A percentile compares a stretch with the other conserved stretches of the same genome.
Conservation (phyloP, 2,888 invertebrate genomes). For the Trimorus sp. region DNA sequence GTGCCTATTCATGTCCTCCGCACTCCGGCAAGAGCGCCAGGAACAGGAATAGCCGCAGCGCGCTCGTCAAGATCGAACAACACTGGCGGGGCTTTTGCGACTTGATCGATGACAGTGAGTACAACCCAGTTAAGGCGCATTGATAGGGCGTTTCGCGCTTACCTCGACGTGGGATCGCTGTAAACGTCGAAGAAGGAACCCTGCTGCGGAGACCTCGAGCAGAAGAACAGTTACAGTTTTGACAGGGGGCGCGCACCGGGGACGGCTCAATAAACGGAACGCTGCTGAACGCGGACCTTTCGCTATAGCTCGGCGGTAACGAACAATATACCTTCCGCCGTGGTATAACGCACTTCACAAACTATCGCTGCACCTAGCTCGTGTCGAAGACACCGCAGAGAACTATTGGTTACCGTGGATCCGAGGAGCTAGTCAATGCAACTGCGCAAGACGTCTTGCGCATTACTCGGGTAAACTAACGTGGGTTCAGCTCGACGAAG, state of each 20-base stretch:
- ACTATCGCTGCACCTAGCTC: constrained; percentile 67
- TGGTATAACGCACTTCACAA: constrained; percentile 63
- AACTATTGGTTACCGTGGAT: constrained; percentile 74
- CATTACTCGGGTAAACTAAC: constrained; percentile 71
- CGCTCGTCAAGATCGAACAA: constrained; percentile 47
- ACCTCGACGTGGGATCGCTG: constrained; percentile 72
- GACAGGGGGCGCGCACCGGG: constrained; percentile 35
- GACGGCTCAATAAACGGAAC: constrained; percentile 24
- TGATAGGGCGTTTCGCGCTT: constrained; percentile 58
- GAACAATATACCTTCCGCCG: constrained; percentile 36
- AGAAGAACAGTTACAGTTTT: constrained; percentile 80
- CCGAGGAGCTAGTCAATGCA: constrained; percentile 77
- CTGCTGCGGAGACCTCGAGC: constrained; percentile 74
- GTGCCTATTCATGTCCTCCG: constrained; percentile 16
- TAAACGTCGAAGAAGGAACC: constrained; percentile 66
- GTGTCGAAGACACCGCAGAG: constrained; percentile 77
- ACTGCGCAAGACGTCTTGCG: constrained; percentile 78
- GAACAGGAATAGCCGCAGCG: constrained; percentile 10
- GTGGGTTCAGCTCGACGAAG: constrained; percentile 66
- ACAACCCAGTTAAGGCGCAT: constrained; percentile 48
- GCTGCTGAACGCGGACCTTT: constrained; percentile 14
- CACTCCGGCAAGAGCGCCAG: constrained; percentile 11
- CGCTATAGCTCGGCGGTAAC: constrained; percentile 30
- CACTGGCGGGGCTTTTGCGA: constrained; percentile 47
- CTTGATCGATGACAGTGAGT: constrained; percentile 60